Base-by-base conservation (phyloP, 2,888 invertebrate genomes). In the Meiosimyza platycephala region DNA sequence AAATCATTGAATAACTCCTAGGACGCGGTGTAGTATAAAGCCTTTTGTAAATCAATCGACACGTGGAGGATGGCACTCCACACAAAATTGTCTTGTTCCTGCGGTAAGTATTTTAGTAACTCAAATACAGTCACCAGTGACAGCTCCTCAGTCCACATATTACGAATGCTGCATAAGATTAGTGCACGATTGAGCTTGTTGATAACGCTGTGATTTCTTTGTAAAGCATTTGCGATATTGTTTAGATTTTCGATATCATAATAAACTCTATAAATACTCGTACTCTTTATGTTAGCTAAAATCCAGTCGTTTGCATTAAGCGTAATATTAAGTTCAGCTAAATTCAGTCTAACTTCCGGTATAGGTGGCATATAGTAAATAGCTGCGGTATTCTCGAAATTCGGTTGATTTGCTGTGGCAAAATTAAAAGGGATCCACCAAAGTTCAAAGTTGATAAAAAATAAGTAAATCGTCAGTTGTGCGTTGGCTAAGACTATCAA, bases 191-290 rank as follows among this genome's bases (percentile, higher is more conserved):
- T 28, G 15, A 3, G 15, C 47, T 18, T 28, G 40, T 62, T 33
- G 33, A 62, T 62, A 6, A 16, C 47, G 15, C 7, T 33, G 18
- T 62, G 76, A 65, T 73, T 80, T 79, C 79, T 81, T 81, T 40
- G 89, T 93, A 87, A 64, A 91, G 75, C 90, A 50, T 89, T 87
- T 18, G 90, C 90, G 1, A 95, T 88, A 0, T 89, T 86, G 0
- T 85, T 81, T 92, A 93, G 93, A 82, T 92, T 92, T 0, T 83
- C 82, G 0, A 79, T 78, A 63, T 93, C 92, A 77, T 94, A 94
- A 80, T 92, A 91, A 1, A 92, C 91, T 79, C 92, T 86, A 85
- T 90, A 92, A 81, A 76, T 71, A 3, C 78, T 76, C 3, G 77
- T 78, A 52, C 78, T 77, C 28, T 79, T 75, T n/a, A 78, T 78